Evolutionary conservation across 1,140 invertebrate genomes (phyloP), one percentile per base, ranked within the genome.

Genomic region (Drosophila bifasciata): DNA sequence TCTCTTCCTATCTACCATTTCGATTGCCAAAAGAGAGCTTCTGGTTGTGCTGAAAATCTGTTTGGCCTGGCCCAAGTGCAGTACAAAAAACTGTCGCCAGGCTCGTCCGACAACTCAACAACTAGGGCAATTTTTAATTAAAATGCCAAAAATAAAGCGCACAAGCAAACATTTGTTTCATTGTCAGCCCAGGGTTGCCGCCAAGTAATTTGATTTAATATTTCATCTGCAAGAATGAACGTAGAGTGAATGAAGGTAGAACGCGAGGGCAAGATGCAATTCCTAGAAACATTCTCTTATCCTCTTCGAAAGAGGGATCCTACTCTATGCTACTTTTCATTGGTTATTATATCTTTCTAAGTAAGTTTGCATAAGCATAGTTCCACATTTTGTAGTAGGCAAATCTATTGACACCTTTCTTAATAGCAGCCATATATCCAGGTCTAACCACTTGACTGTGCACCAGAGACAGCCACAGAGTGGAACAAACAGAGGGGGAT

Each of bases 41-140:
- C 61, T 46, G 11, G 43, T 23, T 25, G 25, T 16, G 36, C 49
- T 45, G 15, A 63, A 64, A 62, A 40, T 23, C 40, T 66, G 21
- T 40, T 40, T 50, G 69, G 58, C 50, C 49, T 44, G 67, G 43
- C 21, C 69, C 45, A 64, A 69, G 60, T 69, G 67, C 69, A 73
- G 36, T 16, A 53, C 23, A 19, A 45, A 19, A 45, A 60, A 41
- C 49, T 60, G 56, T 61, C 67, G 56, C 69, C 69, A 43, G 69
- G 36, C 44, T 72, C 46, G 32, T 5, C 32, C 32, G 11, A 13
- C 32, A 36, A 36, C 32, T 36, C 40, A 39, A 64, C 69, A 80
- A 80, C 60, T 76, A 55, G 77, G 77, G 32, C 77, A 76, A 51
- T 53, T 76, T 79, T 71, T 79, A 70, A 79, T 79, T 70, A 71